Conservation (phyloP, 2,888 invertebrate species). For the Tupiocoris notatus region DNA sequence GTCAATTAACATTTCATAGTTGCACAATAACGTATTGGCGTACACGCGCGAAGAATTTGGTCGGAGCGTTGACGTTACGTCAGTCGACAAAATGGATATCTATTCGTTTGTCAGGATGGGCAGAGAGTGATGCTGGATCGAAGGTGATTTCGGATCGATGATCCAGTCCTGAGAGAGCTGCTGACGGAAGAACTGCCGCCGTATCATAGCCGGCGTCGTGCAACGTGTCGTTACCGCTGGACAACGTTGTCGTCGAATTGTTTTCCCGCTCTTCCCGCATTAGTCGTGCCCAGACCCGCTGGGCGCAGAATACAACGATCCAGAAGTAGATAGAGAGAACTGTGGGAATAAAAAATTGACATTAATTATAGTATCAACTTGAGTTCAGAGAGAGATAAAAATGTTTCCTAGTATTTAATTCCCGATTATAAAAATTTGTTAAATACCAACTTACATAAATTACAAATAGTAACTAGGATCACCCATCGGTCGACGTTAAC, state of each 20-base stretch:
- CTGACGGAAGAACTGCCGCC: neutral
- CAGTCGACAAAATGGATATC: slow-evolving; percentile 24
- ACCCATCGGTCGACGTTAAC: slow-evolving; percentile 45
- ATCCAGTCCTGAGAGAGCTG: neutral
- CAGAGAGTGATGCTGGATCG: slow-evolving; percentile 19
- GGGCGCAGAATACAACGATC: slow-evolving; percentile 49
- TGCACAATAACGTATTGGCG: neutral
- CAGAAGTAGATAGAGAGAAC: slow-evolving; percentile 49
- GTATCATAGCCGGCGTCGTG: slow-evolving; percentile 43
- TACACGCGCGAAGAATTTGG: neutral
- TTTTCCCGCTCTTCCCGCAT: slow-evolving; percentile 47
- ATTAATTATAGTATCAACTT: neutral
- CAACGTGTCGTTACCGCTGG: slow-evolving; percentile 46
- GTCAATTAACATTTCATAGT: too few relatives aligned
- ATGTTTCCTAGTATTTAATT: neutral
- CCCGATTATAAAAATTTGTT: neutral
- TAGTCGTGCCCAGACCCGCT: slow-evolving; percentile 47
- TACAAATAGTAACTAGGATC: slow-evolving; percentile 46
- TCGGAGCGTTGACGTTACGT: neutral
- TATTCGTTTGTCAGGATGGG: slow-evolving; percentile 26
- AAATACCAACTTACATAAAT: slow-evolving; percentile 48
- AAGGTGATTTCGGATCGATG: slow-evolving; percentile 17
- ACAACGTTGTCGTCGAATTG: slow-evolving; percentile 44
- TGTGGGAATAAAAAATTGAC: slow-evolving; percentile 34
- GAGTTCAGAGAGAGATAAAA: neutral